Percentiles rank a stretch among this genome's conserved stretches.
These are phyloP conservation scores for Macaria liturata DNA, from an alignment of 2,888 invertebrate genomes.

Conservation along the genomic window DNA sequence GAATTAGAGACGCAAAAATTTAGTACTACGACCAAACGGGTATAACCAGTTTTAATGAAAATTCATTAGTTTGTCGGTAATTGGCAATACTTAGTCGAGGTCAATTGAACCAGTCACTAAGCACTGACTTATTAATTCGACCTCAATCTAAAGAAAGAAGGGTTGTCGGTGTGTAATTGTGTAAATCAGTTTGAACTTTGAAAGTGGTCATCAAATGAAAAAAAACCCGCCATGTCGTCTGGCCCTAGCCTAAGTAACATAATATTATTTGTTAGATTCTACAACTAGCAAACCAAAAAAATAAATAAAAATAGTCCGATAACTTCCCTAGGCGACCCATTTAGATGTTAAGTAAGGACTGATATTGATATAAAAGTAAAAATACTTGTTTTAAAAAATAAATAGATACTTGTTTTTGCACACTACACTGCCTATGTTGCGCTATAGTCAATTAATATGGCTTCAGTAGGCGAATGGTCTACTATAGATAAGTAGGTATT, in stretches of 20 bases:
- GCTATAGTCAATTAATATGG: slow-evolving; percentile 40
- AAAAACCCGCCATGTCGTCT: neutral
- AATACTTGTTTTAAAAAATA: slow-evolving; percentile 49
- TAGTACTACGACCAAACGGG: too few relatives aligned
- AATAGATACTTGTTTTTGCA: slow-evolving; percentile 29
- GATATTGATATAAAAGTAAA: slow-evolving; percentile 58
- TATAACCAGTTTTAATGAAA: too few relatives aligned
- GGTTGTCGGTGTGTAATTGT: slow-evolving; percentile 46
- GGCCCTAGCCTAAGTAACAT: slow-evolving; percentile 55
- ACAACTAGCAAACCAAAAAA: slow-evolving; percentile 42
- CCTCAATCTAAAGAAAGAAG: slow-evolving; percentile 17
- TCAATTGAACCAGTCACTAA: neutral
- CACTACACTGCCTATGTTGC: slow-evolving; percentile 56
- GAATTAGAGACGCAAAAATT: too few relatives aligned
- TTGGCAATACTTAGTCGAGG: too few relatives aligned
- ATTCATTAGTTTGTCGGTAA: too few relatives aligned
- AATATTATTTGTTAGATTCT: slow-evolving; percentile 67
- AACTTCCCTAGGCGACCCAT: slow-evolving; percentile 44
- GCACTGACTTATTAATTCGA: slow-evolving; percentile 15
- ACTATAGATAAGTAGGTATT: slow-evolving; percentile 44
- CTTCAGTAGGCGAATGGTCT: slow-evolving; percentile 41
- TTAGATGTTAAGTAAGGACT: slow-evolving; percentile 79
- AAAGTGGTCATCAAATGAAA: slow-evolving; percentile 30
- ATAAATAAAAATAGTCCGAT: slow-evolving; percentile 44
- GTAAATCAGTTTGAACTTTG: slow-evolving; percentile 42